Percentiles rank a stretch among this genome's conserved stretches.
These are phyloP conservation scores for Epinephelus lanceolatus DNA, from an alignment of 2,113 vertebrate genomes.

Conservation along the genomic window DNA sequence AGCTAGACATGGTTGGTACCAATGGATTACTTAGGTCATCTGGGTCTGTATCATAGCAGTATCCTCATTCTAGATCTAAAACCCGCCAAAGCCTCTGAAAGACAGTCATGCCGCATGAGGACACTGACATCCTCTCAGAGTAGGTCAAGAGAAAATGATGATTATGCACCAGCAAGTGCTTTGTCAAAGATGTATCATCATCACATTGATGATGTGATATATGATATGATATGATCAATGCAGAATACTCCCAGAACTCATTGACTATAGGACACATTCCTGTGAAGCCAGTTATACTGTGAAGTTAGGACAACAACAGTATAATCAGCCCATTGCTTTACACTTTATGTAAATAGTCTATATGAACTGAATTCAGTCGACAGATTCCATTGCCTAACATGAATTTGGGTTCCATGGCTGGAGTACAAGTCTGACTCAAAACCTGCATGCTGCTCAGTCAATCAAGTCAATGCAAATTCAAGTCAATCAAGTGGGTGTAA, in stretches of 20 bases:
- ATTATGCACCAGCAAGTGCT: not conserved
- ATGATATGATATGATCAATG: not conserved
- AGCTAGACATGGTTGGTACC: too few relatives aligned
- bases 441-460: conserved; percentile 11
- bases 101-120: too few relatives aligned
- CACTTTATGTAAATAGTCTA: not conserved
- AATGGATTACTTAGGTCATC: too few relatives aligned
- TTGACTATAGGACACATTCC: not conserved
- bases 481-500: conserved; percentile 32
- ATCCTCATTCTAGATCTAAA: too few relatives aligned
- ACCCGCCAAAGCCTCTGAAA: too few relatives aligned
- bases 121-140: too few relatives aligned
- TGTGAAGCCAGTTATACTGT: not conserved
- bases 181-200: not conserved
- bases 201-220: not conserved
- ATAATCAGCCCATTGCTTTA: not conserved
- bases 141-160: not conserved
- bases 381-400: conserved; percentile 49
- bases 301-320: not conserved
- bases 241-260: not conserved
- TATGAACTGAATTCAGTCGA: not conserved
- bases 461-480: conserved; percentile 38
- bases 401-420: conserved; percentile 40
- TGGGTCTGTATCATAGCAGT: too few relatives aligned
- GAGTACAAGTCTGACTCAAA: conserved; percentile 34